Evolutionary conservation across 2,113 vertebrate species (phyloP), one percentile per base, ranked within the genome.

Genomic region (Marmota monax): DNA sequence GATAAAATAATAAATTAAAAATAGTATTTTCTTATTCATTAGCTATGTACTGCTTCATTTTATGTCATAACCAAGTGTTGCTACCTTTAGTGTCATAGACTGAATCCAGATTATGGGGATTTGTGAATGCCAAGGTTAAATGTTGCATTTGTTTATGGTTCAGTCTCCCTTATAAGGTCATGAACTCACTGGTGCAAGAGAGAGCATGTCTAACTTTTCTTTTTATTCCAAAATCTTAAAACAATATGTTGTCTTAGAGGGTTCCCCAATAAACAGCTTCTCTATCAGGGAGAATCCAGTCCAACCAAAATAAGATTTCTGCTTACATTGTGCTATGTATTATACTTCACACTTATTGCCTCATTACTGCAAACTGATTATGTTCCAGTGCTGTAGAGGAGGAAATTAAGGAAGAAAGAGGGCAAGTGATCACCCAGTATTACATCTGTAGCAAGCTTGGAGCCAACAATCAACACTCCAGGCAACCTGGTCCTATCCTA

Each of bases 261-360:
- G 42, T 42, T 45, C 13, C 72, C 84, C 84, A 53, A 92, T 58
- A 20, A 58, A 58, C 56, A 58, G 20, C 56, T 58, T 58, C 56
- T 58, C 20, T 58, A 58, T 51, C 90, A 72, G 34, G 14, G 53
- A 90, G 48, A 86, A 74, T 70, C 18, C 5, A 42, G 12, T 76
- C 10, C 63, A 87, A 63, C 13, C 72, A 91, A 88, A 84, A 13
- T 22, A 73, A 90, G 83, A 23, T 51, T 39, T 97, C 63, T 88
- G 29, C 39, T 29, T 69, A 5, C 7, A 3, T 11, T 56, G 18
- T 56, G 37, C 16, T 12, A 17, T 1, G 1, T 0, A 65, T 29
- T 9, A 27, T 18, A 5, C 14, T 45, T 42, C 10, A 79, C 27
- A 32, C 23, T 23, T 18, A 56, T 34, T 88, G n/a, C 37, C 37